These are phyloP conservation scores for Tribolium madens DNA, from an alignment of 1,140 invertebrate genomes.

Conservation along the genomic window DNA sequence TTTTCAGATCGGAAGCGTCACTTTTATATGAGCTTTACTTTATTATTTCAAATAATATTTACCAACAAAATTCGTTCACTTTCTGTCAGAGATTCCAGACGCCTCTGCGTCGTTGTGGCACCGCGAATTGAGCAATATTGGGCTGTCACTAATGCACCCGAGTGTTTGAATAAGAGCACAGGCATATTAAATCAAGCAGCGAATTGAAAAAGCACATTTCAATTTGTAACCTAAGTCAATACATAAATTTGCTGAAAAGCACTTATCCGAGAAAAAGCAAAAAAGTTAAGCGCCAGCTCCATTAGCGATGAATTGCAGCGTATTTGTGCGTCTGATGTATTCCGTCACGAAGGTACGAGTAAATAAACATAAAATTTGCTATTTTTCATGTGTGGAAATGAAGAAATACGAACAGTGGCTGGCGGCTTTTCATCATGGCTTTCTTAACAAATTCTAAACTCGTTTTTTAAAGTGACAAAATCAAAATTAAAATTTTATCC, in stretches of 20 bases:
- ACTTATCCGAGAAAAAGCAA: constrained; percentile 47
- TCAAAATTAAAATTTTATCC: constrained; percentile 30
- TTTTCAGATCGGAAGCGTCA: background rate
- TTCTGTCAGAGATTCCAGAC: background rate
- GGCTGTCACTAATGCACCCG: constrained; percentile 39
- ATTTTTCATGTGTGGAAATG: constrained; percentile 46
- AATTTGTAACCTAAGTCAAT: constrained; percentile 53
- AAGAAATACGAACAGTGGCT: constrained; percentile 32
- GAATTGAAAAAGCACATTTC: constrained; percentile 52
- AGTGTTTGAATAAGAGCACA: constrained; percentile 48
- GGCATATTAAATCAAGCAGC: constrained; percentile 53
- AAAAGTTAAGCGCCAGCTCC: constrained; percentile 43
- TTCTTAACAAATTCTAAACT: background rate
- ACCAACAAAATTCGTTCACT: background rate
- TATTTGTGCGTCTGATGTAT: constrained; percentile 51
- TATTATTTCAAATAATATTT: constrained; percentile 5
- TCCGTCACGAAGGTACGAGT: constrained; percentile 50
- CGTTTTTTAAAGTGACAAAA: background rate
- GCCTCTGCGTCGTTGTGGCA: background rate
- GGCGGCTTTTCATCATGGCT: constrained; percentile 24
- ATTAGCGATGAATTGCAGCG: constrained; percentile 44
- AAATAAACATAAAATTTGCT: constrained; percentile 46
- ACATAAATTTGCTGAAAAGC: constrained; percentile 53
- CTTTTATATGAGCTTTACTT: background rate
- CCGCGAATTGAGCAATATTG: constrained; percentile 34